Evolutionary conservation across 1,140 invertebrate genomes (phyloP).

Genomic region (Drosophila guanche): DNA sequence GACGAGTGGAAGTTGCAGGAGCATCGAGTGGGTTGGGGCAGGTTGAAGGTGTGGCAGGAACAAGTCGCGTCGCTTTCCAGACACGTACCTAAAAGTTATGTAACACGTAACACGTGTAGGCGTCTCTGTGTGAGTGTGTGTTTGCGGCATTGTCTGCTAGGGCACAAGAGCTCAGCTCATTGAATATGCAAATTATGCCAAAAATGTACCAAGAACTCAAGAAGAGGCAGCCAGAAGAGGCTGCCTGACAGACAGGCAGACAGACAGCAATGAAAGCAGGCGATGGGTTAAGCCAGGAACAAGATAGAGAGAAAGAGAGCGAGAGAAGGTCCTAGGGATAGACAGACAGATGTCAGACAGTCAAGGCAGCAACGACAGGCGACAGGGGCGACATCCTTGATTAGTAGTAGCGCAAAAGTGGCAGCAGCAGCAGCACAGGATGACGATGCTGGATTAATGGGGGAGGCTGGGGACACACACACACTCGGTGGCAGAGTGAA

Average conservation of each 20-base stretch:
- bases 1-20: neutral
- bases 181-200: conserved; percentile 81
- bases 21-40: neutral
- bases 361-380: conserved; percentile 17
- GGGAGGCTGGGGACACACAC: conserved; percentile 14
- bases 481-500: conserved; percentile 9
- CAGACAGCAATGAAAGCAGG: neutral
- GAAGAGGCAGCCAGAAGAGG: conserved; percentile 29
- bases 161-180: conserved; percentile 48
- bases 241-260: conserved; percentile 26
- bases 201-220: conserved; percentile 54
- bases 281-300: neutral
- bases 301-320: neutral
- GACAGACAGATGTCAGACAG: conserved; percentile 69
- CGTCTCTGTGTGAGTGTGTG: conserved; percentile 9
- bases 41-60: conserved; percentile 25
- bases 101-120: conserved; percentile 71
- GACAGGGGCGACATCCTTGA: conserved; percentile 45
- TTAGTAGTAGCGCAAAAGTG: conserved; percentile 29
- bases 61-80: conserved; percentile 57
- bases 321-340: conserved; percentile 17
- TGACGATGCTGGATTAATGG: neutral
- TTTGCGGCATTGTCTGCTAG: neutral
- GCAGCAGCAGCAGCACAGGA: neutral
- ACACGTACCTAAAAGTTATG: conserved; percentile 68